Conservation (phyloP, 2,888 invertebrate species). For the Tipula unca region DNA sequence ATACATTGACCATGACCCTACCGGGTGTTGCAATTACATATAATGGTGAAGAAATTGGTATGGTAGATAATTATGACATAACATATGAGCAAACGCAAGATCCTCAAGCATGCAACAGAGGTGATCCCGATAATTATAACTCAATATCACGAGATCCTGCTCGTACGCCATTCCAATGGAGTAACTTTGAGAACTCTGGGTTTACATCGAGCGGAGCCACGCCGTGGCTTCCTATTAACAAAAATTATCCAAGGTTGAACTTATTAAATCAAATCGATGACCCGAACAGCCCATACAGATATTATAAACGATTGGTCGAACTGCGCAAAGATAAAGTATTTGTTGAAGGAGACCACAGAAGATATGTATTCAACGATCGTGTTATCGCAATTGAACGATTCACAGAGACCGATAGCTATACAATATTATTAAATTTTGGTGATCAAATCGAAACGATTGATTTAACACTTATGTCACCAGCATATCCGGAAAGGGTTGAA, state of each 20-base stretch:
- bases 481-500: neutral
- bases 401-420: neutral
- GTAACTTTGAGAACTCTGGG: slow-evolving; percentile 46
- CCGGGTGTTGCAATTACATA: slow-evolving; percentile 75
- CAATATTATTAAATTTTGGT: slow-evolving; percentile 23
- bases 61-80: slow-evolving; percentile 44
- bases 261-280: slow-evolving; percentile 44
- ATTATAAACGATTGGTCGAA: slow-evolving; percentile 45
- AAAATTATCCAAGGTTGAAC: slow-evolving; percentile 51
- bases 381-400: neutral
- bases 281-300: slow-evolving; percentile 44
- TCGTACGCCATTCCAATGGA: slow-evolving; percentile 56
- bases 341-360: slow-evolving; percentile 33
- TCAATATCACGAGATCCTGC: slow-evolving; percentile 45
- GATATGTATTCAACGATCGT: neutral
- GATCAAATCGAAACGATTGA: slow-evolving; percentile 30
- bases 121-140: slow-evolving; percentile 18
- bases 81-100: slow-evolving; percentile 32
- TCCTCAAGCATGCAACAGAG: slow-evolving; percentile 22
- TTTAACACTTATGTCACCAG: slow-evolving; percentile 40
- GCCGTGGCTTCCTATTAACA: slow-evolving; percentile 42
- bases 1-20: slow-evolving; percentile 58
- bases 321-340: slow-evolving; percentile 40
- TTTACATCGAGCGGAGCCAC: slow-evolving; percentile 41
- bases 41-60: slow-evolving; percentile 62